phyloP scores from a whole-genome alignment of 1,140 invertebrate species.

The Platorchestia sp. region DNA sequence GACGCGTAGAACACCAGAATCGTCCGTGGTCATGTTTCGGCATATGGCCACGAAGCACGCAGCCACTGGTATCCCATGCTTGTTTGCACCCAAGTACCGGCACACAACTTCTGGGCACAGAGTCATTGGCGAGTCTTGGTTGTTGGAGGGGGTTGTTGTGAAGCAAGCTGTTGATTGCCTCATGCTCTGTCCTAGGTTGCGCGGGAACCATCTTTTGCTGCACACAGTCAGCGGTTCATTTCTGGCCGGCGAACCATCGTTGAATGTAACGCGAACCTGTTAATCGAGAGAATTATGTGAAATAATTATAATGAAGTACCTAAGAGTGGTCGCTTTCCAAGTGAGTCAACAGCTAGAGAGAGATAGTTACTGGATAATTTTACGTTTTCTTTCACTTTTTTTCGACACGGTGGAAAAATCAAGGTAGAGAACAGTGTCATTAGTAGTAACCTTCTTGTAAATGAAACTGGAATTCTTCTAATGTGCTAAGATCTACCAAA shows the following conservation, averaged over 20 bases:
- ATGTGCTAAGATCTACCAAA: too few species aligned
- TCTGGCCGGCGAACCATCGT: background rate
- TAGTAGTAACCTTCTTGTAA: too few species aligned
- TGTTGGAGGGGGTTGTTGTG: background rate
- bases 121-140: background rate
- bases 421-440: too few species aligned
- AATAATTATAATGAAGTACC: too few species aligned
- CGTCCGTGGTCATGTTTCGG: conserved; percentile 48
- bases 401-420: too few species aligned
- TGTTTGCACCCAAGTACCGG: background rate
- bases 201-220: background rate
- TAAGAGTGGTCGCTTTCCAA: too few species aligned
- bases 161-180: background rate
- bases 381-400: too few species aligned
- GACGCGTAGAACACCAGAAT: background rate
- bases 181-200: background rate
- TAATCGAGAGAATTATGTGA: background rate
- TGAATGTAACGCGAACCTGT: background rate
- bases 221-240: conserved; percentile 37
- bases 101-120: background rate
- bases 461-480: too few species aligned
- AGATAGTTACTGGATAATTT: too few species aligned
- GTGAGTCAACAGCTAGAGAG: too few species aligned
- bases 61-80: background rate
- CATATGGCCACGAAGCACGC: background rate